These are phyloP conservation scores for Sylvicola cinctus DNA, from an alignment of 2,888 invertebrate genomes.

Conservation along the genomic window DNA sequence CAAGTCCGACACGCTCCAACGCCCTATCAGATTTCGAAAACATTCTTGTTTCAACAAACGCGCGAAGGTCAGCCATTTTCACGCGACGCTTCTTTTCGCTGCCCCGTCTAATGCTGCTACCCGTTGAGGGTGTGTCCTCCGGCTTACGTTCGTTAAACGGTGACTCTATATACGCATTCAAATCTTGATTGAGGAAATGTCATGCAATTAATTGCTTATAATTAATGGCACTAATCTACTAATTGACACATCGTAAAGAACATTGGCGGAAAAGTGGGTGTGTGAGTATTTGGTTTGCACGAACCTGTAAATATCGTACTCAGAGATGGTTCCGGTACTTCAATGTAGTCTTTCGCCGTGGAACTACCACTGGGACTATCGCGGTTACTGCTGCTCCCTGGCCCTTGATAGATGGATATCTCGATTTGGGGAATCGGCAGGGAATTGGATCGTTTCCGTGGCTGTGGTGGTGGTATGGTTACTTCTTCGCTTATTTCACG, in stretches of 20 bases:
- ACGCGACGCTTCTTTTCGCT: constrained; percentile 75
- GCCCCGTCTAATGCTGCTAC: constrained; percentile 32
- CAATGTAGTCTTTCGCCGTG: constrained; percentile 48
- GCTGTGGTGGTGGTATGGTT: constrained; percentile 49
- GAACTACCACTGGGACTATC: constrained; percentile 24
- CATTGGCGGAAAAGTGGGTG: neutral
- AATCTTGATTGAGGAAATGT: too few species aligned
- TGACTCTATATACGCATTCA: constrained; percentile 3
- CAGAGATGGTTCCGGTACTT: constrained; percentile 49
- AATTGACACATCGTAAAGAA: neutral
- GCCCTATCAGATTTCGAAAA: constrained; percentile 82
- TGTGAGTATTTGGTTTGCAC: constrained; percentile 5
- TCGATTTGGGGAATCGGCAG: constrained; percentile 85
- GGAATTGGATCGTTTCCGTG: constrained; percentile 77
- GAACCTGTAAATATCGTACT: constrained; percentile 19
- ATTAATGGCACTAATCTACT: too few species aligned
- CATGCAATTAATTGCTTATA: too few species aligned
- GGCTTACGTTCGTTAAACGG: constrained; percentile 6
- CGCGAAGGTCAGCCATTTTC: constrained; percentile 80
- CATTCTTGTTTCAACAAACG: constrained; percentile 80
- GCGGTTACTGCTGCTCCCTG: constrained; percentile 27
- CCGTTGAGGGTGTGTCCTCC: neutral
- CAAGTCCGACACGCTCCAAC: constrained; percentile 70
- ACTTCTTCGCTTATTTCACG: constrained; percentile 71
- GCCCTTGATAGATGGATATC: constrained; percentile 65